phyloP scores from a whole-genome alignment of 2,797 vertebrate genomes.

The Sebastes hubbsi region DNA sequence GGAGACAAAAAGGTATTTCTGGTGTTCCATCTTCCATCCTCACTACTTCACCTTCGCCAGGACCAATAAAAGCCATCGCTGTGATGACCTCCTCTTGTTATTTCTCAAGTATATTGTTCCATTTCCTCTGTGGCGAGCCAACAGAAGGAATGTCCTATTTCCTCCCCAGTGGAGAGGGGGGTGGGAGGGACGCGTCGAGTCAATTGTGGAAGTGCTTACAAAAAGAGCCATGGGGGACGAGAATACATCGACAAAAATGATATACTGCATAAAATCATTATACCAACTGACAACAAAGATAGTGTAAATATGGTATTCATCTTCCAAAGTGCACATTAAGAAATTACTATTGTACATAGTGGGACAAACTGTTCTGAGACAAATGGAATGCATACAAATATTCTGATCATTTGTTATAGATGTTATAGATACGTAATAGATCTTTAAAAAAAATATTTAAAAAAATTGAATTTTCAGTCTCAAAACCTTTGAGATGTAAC shows the following conservation, averaged over 20 bases:
- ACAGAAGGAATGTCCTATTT: slow-evolving; percentile 63
- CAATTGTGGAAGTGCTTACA: slow-evolving; percentile 2
- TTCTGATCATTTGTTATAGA: background rate
- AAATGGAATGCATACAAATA: background rate
- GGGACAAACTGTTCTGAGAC: background rate
- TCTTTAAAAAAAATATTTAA: too few relatives aligned
- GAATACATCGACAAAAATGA: background rate
- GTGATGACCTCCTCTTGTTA: slow-evolving; percentile 39
- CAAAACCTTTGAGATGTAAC: background rate
- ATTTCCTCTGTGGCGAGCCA: slow-evolving; percentile 58
- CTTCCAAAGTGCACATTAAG: background rate
- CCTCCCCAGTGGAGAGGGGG: slow-evolving; percentile 7
- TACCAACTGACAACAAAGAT: background rate
- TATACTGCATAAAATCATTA: background rate
- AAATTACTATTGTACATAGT: background rate
- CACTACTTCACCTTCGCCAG: background rate
- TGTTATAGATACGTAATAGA: too few relatives aligned
- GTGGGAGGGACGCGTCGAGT: background rate
- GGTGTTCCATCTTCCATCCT: background rate
- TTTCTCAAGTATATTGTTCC: slow-evolving; percentile 57
- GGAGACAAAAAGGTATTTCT: slow-evolving; percentile 7
- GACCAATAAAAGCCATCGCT: slow-evolving; percentile 29
- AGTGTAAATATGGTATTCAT: background rate
- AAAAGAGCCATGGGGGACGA: background rate
- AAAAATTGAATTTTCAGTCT: background rate